phyloP scores from a whole-genome alignment of 2,113 vertebrate genomes.

The Tiliqua scincoides region DNA sequence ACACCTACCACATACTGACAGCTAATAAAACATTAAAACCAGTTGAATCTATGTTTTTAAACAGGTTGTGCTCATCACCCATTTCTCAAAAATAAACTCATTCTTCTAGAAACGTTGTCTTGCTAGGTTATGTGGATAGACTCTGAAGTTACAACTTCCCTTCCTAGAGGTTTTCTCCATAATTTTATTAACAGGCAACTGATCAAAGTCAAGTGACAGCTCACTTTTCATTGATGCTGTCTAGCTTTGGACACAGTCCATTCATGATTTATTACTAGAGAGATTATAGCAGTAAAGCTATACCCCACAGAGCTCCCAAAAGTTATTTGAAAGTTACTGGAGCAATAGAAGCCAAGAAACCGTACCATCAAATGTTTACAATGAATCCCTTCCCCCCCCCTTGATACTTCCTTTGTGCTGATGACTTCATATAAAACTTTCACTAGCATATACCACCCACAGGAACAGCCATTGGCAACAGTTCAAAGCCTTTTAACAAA shows the following conservation, averaged over 20 bases:
- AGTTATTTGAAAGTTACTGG: slow-evolving; percentile 32
- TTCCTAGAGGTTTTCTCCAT: not conserved
- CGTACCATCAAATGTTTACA: not conserved
- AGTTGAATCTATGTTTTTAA: not conserved
- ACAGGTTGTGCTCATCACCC: slow-evolving; percentile 23
- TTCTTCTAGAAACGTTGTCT: slow-evolving; percentile 33
- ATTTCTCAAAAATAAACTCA: slow-evolving; percentile 39
- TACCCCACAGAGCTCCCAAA: not conserved
- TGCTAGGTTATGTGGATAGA: slow-evolving; percentile 15
- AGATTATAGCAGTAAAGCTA: slow-evolving; percentile 32
- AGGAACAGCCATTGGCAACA: slow-evolving; percentile 52
- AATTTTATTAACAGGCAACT: slow-evolving; percentile 35
- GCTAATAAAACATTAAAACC: not conserved
- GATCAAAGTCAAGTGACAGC: slow-evolving; percentile 43
- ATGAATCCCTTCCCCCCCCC: not conserved
- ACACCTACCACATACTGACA: not conserved
- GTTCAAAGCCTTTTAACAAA: slow-evolving; percentile 57
- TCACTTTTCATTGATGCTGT: slow-evolving; percentile 47
- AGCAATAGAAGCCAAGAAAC: slow-evolving; percentile 32
- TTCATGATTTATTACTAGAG: not conserved
- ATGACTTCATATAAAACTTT: not conserved
- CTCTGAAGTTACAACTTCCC: slow-evolving; percentile 36
- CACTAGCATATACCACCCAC: slow-evolving; percentile 17
- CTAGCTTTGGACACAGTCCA: slow-evolving; percentile 37
- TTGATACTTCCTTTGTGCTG: not conserved